These are phyloP conservation scores for Pegoplata infirma DNA, from an alignment of 2,888 invertebrate species.

Conservation along the genomic window DNA sequence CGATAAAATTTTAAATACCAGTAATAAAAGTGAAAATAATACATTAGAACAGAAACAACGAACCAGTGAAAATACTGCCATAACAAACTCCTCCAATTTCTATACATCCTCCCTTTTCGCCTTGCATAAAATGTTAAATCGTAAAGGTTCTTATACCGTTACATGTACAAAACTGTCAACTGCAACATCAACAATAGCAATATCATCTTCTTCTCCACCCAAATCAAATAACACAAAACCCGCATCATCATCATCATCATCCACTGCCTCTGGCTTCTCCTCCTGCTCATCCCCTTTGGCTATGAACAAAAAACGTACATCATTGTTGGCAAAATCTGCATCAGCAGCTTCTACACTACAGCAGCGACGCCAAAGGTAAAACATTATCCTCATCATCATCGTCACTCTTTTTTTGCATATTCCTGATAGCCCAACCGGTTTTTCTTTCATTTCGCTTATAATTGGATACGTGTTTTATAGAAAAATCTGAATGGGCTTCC, in stretches of 20 bases:
- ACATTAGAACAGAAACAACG: conserved; percentile 13
- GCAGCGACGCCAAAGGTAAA: conserved; percentile 49
- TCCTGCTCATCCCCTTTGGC: conserved; percentile 27
- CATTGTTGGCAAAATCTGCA: conserved; percentile 54
- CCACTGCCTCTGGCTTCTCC: conserved; percentile 17
- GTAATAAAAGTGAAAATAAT: conserved; percentile 42
- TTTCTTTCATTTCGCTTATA: not conserved
- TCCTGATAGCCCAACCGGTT: not conserved
- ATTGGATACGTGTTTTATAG: not conserved
- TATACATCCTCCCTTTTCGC: conserved; percentile 22
- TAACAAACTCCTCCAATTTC: not conserved
- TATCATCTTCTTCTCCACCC: no score
- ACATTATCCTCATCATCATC: not conserved
- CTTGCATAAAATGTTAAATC: conserved; percentile 57
- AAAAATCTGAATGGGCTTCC: not conserved
- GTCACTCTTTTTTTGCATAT: not conserved
- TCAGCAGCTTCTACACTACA: conserved; percentile 51
- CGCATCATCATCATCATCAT: conserved; percentile 16
- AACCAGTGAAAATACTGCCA: not conserved
- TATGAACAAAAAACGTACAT: conserved; percentile 55
- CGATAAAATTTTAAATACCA: conserved; percentile 20
- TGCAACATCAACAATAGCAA: conserved; percentile 19
- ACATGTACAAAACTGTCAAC: conserved; percentile 55
- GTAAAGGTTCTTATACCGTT: conserved; percentile 62
- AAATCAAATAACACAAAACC: no score